A percentile compares a stretch with the other conserved stretches of the same genome.
phyloP scores from a whole-genome alignment of 2,797 vertebrate species.

The Numenius phaeopus region DNA sequence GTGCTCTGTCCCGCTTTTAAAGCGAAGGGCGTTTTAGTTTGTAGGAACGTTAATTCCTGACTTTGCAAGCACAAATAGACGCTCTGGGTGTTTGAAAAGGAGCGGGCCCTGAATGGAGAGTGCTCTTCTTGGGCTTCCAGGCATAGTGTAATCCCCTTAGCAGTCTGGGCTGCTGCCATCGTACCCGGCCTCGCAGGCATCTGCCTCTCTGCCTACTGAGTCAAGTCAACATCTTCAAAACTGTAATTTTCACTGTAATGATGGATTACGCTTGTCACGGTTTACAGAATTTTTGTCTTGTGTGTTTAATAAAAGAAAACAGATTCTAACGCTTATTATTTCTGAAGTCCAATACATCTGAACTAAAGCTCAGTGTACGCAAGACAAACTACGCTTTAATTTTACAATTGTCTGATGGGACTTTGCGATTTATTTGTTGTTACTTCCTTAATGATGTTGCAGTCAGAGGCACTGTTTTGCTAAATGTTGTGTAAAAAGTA shows the following conservation, averaged over 20 bases:
- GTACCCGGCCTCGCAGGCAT: conserved; percentile 29
- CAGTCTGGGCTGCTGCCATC: not conserved
- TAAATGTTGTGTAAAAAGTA: conserved; percentile 97
- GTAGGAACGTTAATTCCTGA: conserved; percentile 7
- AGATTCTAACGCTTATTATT: conserved; percentile 40
- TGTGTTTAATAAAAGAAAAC: conserved; percentile 60
- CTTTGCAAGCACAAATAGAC: not conserved
- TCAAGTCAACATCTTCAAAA: conserved; percentile 66
- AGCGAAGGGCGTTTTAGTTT: not conserved
- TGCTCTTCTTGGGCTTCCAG: not conserved
- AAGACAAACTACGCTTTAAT: conserved; percentile 77
- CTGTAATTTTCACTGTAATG: conserved; percentile 74
- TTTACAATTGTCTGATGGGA: conserved; percentile 77
- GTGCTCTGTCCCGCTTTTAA: not conserved
- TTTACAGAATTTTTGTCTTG: conserved; percentile 49
- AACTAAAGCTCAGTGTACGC: conserved; percentile 68
- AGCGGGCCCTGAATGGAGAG: not conserved
- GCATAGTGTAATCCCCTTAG: conserved; percentile 42
- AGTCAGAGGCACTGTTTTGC: conserved; percentile 90
- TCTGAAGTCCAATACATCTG: conserved; percentile 61
- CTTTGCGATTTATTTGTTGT: conserved; percentile 80
- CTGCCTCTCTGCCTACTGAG: conserved; percentile 57
- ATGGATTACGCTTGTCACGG: conserved; percentile 48
- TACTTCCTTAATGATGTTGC: conserved; percentile 84
- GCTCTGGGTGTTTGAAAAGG: not conserved